phyloP scores from a whole-genome alignment of 2,888 invertebrate species.

The Melieria picta region DNA sequence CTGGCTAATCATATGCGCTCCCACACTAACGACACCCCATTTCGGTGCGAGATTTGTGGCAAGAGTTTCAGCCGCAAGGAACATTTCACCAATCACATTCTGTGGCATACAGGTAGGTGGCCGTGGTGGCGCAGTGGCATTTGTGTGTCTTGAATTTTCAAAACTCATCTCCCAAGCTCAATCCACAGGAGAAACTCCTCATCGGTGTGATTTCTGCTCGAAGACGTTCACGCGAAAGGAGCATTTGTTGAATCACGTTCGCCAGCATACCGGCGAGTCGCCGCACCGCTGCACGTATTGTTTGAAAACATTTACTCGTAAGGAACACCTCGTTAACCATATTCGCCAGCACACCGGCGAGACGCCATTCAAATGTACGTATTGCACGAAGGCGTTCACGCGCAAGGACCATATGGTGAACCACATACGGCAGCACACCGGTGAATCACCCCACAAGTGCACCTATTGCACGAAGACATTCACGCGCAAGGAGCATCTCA shows the following conservation, averaged over 20 bases:
- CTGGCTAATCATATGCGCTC: constrained; percentile 88
- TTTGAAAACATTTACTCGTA: constrained; percentile 87
- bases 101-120: constrained; percentile 82
- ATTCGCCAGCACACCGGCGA: constrained; percentile 86
- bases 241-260: constrained; percentile 86
- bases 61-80: constrained; percentile 90
- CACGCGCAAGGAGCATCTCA: constrained; percentile 85
- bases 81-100: constrained; percentile 89
- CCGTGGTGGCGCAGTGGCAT: not conserved
- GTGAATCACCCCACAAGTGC: constrained; percentile 87
- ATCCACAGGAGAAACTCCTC: constrained; percentile 77
- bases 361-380: constrained; percentile 84
- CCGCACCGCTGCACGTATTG: constrained; percentile 87
- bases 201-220: constrained; percentile 85
- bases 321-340: constrained; percentile 88
- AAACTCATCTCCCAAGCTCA: constrained; percentile 24
- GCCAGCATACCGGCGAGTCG: constrained; percentile 84
- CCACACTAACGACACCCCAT: constrained; percentile 88
- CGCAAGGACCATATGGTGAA: constrained; percentile 80
- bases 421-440: constrained; percentile 83
- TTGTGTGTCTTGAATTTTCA: not conserved
- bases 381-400: constrained; percentile 87
- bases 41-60: constrained; percentile 87
- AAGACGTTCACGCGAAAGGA: constrained; percentile 89
- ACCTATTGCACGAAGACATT: constrained; percentile 84